Evolutionary conservation across 2,797 vertebrate genomes (phyloP), one percentile per base, ranked within the genome.

Genomic region (Momotus momota): DNA sequence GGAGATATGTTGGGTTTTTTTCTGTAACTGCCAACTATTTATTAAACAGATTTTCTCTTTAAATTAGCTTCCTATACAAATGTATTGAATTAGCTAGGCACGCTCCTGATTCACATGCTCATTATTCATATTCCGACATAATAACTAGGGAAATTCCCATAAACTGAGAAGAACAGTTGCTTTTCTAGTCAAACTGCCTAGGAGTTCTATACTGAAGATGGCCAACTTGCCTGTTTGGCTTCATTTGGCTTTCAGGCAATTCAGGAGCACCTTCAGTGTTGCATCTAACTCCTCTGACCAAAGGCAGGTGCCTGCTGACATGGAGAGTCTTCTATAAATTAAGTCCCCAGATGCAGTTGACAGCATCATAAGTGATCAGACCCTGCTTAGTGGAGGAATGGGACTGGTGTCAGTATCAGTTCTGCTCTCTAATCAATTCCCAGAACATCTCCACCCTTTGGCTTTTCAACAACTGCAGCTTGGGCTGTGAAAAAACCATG

Each of bases 351-450:
- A 40, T 82, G 25, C 52, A 33, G 19, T 11, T 64, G 48, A 13
- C 9, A 55, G 29, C 35, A 55, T 10, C 46, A 16, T 12, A 7
- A 31, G 31, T 16, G 33, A 57, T 46, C 69, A 62, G 41, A 16
- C 17, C 22, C 7, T 51, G 11, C 13, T 41, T 40, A 31, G 13
- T 10, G 41, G 40, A 87, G 23, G 49, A 86, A 15, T 2, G 1
- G 41, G 31, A 38, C 7, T 1, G 1, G 5, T n/a, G 14, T 20
- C 31, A 7, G 25, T 46, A 26, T 54, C 1, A 3, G 51, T 72
- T 88, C 51, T 78, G 26, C 26, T 40, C 22, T 64, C n/a, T 54
- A 27, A 46, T 57, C 21, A 46, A 6, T 10, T 90, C n/a, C 18
- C 21, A 83, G 65, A 86, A 72, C 14, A 51, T 79, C 38, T n/a